Base-by-base conservation (phyloP, 1,140 invertebrate genomes). In the Oedothorax gibbosus region DNA sequence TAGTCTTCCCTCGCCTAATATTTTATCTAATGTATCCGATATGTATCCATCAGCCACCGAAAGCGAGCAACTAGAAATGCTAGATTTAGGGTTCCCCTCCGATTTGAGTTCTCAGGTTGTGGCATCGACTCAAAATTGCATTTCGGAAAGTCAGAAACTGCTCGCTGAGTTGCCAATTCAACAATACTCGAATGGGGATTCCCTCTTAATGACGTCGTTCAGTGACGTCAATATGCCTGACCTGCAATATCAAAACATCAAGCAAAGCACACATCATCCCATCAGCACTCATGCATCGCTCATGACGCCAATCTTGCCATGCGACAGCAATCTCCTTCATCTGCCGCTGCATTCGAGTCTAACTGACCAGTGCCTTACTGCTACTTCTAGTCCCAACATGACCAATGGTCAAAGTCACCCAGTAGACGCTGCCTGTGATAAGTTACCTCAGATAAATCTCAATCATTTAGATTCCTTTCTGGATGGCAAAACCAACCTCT, bases 361-460 rank as follows among this genome's bases (percentile, higher is more conserved):
- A 66, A 57, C 71, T 49, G 57, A 73, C 7, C 81, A 84, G 81
- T 84, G 81, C 81, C 81, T 84, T 84, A 84, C 71, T 21, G 21
- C 66, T 21, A 75, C 81, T 51, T 84, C 81, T 84, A 84, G 81
- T 85, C 73, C 83, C 60, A 56, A 51, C 60, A 60, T 71, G 66
- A 15, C 71, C 54, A 84, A 57, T 50, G 78, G 66, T 85, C 83
- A 85, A 85, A 77, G 73, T 77, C 73, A 78, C 71, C 54, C 73
- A 51, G 64, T 78, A n/a, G 53, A 69, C 49, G 66, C 21, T 53
- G 73, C 71, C 73, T 78, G 83, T 77, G 83, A 78, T 78, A 85
- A 85, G 54, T 71, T 77, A 78, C 83, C 83, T 78, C 83, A 85
- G 35, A 85, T 85, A 56, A 77, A 69, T 85, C 75, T 85, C 49